Conservation (phyloP, 2,888 invertebrate genomes). For the Agrochola circellaris region DNA sequence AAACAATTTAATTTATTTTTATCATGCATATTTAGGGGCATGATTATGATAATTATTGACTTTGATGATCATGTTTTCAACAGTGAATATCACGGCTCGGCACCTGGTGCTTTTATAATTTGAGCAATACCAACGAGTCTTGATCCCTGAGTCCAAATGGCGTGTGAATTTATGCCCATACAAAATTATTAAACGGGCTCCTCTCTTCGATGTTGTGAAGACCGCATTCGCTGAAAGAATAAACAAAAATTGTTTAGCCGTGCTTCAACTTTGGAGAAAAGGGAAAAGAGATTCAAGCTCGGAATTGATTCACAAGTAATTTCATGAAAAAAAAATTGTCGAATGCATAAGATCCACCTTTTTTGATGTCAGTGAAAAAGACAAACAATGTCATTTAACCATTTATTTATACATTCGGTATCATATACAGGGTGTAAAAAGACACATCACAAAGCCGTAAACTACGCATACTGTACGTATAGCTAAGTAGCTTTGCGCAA, state of each 20-base stretch:
- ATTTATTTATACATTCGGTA: not conserved
- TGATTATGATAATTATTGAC: slow-evolving; percentile 35
- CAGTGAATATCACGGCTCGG: slow-evolving; percentile 33
- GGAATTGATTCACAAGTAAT: not conserved
- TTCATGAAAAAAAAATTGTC: not conserved
- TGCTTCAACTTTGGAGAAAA: not conserved
- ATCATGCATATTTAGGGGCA: not conserved
- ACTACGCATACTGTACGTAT: no score
- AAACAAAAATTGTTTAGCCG: not conserved
- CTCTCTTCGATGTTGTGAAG: slow-evolving; percentile 36
- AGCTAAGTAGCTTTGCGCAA: no score
- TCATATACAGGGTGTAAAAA: no score
- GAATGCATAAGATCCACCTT: not conserved
- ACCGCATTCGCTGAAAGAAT: slow-evolving; percentile 30
- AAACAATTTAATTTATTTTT: not conserved
- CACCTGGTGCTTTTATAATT: slow-evolving; percentile 25
- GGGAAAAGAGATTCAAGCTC: not conserved
- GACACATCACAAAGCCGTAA: no score
- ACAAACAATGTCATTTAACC: not conserved
- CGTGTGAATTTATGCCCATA: slow-evolving; percentile 35
- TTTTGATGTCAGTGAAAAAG: not conserved
- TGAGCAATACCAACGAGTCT: slow-evolving; percentile 46
- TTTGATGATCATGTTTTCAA: slow-evolving; percentile 17
- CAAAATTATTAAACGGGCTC: slow-evolving; percentile 15
- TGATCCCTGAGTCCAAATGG: slow-evolving; percentile 24